phyloP scores from a whole-genome alignment of 2,797 vertebrate genomes.

The Prunella strophiata region DNA sequence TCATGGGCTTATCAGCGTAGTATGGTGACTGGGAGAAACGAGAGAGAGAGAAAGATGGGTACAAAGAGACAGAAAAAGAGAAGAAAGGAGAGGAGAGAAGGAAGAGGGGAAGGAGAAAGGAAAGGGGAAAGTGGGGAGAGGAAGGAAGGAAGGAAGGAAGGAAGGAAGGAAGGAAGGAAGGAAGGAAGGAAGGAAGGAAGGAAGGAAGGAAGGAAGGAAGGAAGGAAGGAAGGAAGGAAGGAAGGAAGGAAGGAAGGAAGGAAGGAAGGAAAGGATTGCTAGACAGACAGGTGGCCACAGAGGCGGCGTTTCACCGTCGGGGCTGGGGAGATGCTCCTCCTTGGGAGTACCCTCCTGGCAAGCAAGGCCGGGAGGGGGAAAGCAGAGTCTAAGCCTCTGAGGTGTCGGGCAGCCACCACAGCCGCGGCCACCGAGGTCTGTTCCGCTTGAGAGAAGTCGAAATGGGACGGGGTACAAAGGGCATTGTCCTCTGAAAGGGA shows the following conservation, averaged over 20 bases:
- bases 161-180: background rate
- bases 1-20: background rate
- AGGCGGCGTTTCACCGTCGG: background rate
- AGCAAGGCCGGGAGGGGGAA: background rate
- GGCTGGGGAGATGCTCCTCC: background rate
- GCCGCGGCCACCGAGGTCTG: slow-evolving; percentile 62
- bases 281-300: background rate
- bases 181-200: background rate
- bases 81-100: background rate
- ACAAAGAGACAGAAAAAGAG: background rate
- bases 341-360: background rate
- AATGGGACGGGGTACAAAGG: slow-evolving; percentile 78
- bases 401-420: slow-evolving; percentile 1
- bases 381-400: background rate
- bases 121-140: background rate
- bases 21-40: background rate
- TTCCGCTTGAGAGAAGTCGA: slow-evolving; percentile 74
- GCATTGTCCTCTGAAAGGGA: slow-evolving; percentile 90
- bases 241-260: background rate
- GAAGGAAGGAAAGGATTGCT: background rate
- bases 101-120: background rate
- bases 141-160: background rate
- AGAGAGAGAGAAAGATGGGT: background rate
- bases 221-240: no score
- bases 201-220: background rate